phyloP scores from a whole-genome alignment of 2,888 invertebrate genomes.

The Watsonalla cultraria region DNA sequence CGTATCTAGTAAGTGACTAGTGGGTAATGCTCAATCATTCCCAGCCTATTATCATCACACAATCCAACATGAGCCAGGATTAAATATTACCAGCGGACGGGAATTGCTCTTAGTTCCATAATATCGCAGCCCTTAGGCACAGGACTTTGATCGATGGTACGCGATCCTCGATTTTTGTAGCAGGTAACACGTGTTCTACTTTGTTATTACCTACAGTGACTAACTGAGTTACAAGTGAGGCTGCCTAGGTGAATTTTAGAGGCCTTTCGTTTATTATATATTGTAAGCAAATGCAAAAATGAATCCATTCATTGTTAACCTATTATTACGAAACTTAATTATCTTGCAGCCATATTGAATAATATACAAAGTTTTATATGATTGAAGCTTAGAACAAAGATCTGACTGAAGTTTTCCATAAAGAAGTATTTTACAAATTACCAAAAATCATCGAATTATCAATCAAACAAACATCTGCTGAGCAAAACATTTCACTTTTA shows the following conservation, averaged over 20 bases:
- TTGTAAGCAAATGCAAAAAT: too few relatives aligned
- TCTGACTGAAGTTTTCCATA: too few relatives aligned
- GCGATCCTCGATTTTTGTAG: slow-evolving; percentile 16
- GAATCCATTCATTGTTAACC: too few relatives aligned
- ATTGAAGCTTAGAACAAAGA: too few relatives aligned
- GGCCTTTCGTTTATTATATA: too few relatives aligned
- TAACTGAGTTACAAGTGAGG: neutral
- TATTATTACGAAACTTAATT: too few relatives aligned
- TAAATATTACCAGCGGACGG: slow-evolving; percentile 42
- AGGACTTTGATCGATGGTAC: slow-evolving; percentile 50
- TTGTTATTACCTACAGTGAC: neutral
- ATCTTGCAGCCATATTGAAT: too few relatives aligned
- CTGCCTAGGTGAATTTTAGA: neutral
- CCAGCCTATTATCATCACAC: slow-evolving; percentile 44
- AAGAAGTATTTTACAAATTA: too few relatives aligned
- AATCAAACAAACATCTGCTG: too few relatives aligned
- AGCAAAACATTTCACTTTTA: too few relatives aligned
- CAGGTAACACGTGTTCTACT: slow-evolving; percentile 19
- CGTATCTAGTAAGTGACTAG: slow-evolving; percentile 24
- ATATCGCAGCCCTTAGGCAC: slow-evolving; percentile 10
- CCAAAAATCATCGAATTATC: too few relatives aligned
- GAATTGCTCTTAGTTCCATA: slow-evolving; percentile 26
- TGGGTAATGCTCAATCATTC: slow-evolving; percentile 44
- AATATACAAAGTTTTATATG: too few relatives aligned
- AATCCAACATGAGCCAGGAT: slow-evolving; percentile 44